Conservation (phyloP, 2,113 vertebrate genomes). For the Arothron firmamentum region DNA sequence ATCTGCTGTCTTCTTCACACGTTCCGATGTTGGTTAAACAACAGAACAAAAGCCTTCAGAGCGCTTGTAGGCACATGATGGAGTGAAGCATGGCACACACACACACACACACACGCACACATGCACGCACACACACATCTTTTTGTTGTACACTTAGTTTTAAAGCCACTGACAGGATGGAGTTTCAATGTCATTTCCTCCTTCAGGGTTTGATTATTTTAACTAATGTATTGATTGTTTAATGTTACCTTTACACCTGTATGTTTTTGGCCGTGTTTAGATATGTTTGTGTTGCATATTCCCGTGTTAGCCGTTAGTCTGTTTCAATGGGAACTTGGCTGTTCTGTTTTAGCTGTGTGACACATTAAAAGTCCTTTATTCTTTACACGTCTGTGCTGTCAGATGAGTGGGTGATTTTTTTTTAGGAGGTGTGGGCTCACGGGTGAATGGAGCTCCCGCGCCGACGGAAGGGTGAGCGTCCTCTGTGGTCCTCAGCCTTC, state of each 20-base stretch:
- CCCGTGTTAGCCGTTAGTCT: slow-evolving; percentile 40
- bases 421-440: neutral
- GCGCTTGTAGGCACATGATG: slow-evolving; percentile 18
- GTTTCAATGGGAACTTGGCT: slow-evolving; percentile 36
- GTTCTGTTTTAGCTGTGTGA: slow-evolving; percentile 64
- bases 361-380: slow-evolving; percentile 59
- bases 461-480: slow-evolving; percentile 16
- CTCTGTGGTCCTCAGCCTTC: slow-evolving; percentile 43
- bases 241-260: slow-evolving; percentile 39
- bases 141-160: slow-evolving; percentile 30
- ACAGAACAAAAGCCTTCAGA: slow-evolving; percentile 44
- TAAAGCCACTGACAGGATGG: slow-evolving; percentile 13
- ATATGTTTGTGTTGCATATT: slow-evolving; percentile 50
- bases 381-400: slow-evolving; percentile 14
- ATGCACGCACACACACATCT: neutral
- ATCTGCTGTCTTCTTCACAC: slow-evolving; percentile 14
- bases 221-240: slow-evolving; percentile 45
- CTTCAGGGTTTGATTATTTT: slow-evolving; percentile 34
- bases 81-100: neutral
- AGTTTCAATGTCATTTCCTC: slow-evolving; percentile 20
- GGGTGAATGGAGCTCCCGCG: neutral
- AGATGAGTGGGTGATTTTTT: neutral
- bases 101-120: neutral
- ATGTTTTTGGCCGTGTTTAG: slow-evolving; percentile 39
- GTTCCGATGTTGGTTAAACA: neutral